phyloP scores from a whole-genome alignment of 2,888 invertebrate species.

The Platerodrilus igneus region DNA sequence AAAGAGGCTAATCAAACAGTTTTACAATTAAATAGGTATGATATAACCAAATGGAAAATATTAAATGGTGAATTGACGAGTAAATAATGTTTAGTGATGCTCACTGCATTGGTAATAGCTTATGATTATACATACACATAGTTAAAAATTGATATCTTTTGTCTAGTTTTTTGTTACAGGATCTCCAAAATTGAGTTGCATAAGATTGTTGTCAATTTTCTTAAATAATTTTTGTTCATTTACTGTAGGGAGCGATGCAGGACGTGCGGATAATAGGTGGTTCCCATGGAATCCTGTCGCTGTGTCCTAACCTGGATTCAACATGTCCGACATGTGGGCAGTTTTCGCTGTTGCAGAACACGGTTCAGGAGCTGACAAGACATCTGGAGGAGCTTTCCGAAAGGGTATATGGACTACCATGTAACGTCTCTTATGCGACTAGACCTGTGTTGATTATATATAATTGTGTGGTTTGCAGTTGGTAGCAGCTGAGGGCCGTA shows the following conservation, averaged over 20 bases:
- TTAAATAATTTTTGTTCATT: too few relatives aligned
- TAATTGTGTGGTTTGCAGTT: slow-evolving; percentile 57
- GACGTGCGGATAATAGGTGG: slow-evolving; percentile 82
- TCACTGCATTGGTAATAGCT: too few relatives aligned
- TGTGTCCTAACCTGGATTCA: slow-evolving; percentile 81
- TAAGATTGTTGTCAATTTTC: too few relatives aligned
- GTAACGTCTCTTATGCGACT: slow-evolving; percentile 47
- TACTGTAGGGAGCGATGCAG: slow-evolving; percentile 75
- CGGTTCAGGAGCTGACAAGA: slow-evolving; percentile 74
- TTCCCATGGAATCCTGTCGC: slow-evolving; percentile 78
- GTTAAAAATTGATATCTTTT: too few relatives aligned
- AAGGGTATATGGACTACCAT: slow-evolving; percentile 64
- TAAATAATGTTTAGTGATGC: too few relatives aligned
- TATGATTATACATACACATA: too few relatives aligned
- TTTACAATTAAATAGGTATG: too few relatives aligned
- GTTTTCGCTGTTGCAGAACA: slow-evolving; percentile 77
- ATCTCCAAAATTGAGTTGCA: too few relatives aligned
- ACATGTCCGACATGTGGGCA: slow-evolving; percentile 89
- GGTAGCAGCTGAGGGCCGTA: slow-evolving; percentile 72
- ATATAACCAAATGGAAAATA: too few relatives aligned
- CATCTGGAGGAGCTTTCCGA: slow-evolving; percentile 77
- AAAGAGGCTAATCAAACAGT: too few relatives aligned
- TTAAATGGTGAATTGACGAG: too few relatives aligned
- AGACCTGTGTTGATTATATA: slow-evolving; percentile 44
- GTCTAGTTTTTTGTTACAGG: too few relatives aligned